Base-by-base conservation (phyloP, 1,140 invertebrate genomes). In the Pseudomyrmex flavicornis region DNA sequence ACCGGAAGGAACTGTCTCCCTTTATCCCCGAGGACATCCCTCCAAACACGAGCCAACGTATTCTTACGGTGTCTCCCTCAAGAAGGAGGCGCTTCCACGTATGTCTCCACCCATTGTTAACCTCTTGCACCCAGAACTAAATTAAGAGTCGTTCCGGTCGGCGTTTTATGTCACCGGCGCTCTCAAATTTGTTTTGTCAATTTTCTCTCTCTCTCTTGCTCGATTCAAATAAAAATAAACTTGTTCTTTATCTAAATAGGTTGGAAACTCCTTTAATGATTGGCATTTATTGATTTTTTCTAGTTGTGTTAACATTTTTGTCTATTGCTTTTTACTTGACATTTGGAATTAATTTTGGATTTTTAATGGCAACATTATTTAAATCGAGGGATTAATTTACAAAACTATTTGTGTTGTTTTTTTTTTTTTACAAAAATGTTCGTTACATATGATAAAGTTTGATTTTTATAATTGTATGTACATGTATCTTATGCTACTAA, bases 1-100 rank as follows among this genome's bases (percentile, higher is more conserved):
- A 87, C 89, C 88, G 90, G 89, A 91, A 90, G 90, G 84, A 91
- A 91, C 90, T 90, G 90, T 91, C 90, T 90, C 82, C 84, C 83
- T 90, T 86, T 74, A 87, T 90, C 79, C 75, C 82, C 84, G 86
- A 88, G 83, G 74, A 88, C 84, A 88, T 88, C 85, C 86, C 80
- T 86, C 65, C 72, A 82, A 90, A 91, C 89, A 91, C 86, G 88
- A 91, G 86, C 88, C 83, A 89, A 88, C 88, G 82, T 83, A 82
- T 35, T 80, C 84, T 83, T 83, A 80, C 58, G 82, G 46, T 85
- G 82, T 82, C 88, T 90, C 62, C 76, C 63, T 69, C 84, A 59
- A 66, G 13, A 66, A 35, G 5, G 82, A 82, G 76, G 48, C 74
- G 82, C 77, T 90, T 84, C 75, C 52, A 89, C 22, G 65, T 61